Evolutionary conservation across 2,113 vertebrate genomes (phyloP).

Genomic region (Colistium nudipinnis): DNA sequence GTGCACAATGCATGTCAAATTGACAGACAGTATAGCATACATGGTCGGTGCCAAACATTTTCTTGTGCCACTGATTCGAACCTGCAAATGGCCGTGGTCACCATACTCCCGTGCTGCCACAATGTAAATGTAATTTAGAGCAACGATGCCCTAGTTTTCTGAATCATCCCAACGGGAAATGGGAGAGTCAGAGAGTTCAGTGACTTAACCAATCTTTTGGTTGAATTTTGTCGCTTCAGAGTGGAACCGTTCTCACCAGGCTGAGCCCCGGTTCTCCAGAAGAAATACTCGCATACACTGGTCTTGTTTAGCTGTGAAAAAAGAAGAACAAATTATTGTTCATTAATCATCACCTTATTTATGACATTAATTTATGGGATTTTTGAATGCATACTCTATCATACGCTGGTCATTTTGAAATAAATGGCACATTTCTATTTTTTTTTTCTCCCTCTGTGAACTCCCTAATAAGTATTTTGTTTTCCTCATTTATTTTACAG

Average conservation of each 20-base stretch:
- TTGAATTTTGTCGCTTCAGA: constrained; percentile 55
- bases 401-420: constrained; percentile 66
- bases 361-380: constrained; percentile 79
- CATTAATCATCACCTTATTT: constrained; percentile 77
- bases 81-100: constrained; percentile 43
- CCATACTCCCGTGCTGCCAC: constrained; percentile 34
- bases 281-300: constrained; percentile 72
- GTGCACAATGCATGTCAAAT: constrained; percentile 25
- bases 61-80: constrained; percentile 69
- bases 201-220: constrained; percentile 51
- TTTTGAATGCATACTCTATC: constrained; percentile 61
- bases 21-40: constrained; percentile 40
- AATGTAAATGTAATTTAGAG: constrained; percentile 34
- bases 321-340: constrained; percentile 74
- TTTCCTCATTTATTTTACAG: constrained; percentile 66
- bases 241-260: constrained; percentile 51
- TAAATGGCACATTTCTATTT: constrained; percentile 58
- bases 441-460: constrained; percentile 62
- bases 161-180: constrained; percentile 62
- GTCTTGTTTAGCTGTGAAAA: constrained; percentile 79
- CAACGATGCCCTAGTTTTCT: constrained; percentile 49
- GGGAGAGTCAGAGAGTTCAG: constrained; percentile 46
- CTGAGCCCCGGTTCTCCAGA: constrained; percentile 55
- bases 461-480: constrained; percentile 52
- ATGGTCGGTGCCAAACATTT: constrained; percentile 72